Percentiles rank a stretch among this genome's conserved stretches.
These are phyloP conservation scores for Cacatua alba DNA, from an alignment of 2,113 vertebrate species.

Conservation along the genomic window DNA sequence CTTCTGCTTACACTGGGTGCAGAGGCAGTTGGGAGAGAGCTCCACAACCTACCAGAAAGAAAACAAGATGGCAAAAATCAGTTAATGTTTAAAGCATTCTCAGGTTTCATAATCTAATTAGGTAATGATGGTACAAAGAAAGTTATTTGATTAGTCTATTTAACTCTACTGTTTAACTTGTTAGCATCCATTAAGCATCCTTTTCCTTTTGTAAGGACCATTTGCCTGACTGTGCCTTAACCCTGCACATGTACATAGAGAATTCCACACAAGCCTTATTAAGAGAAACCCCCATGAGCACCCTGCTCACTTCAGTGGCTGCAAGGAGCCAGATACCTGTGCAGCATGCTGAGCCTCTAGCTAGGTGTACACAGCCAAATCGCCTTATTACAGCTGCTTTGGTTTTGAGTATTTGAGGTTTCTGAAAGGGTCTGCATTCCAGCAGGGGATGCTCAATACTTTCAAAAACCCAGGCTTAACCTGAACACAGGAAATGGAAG, in stretches of 20 bases:
- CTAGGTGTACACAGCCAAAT: rapidly evolving
- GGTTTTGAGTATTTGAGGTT: not conserved
- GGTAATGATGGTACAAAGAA: not conserved
- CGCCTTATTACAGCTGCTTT: not conserved
- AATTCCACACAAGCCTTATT: not conserved
- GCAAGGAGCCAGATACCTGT: not conserved
- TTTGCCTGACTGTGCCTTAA: not conserved
- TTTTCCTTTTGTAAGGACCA: not conserved
- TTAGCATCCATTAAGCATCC: not conserved
- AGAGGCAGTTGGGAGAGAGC: rapidly evolving
- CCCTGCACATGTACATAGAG: rapidly evolving
- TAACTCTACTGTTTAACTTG: not conserved
- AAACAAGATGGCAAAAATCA: not conserved
- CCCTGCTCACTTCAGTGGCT: rapidly evolving
- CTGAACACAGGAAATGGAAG: not conserved
- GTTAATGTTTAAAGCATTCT: not conserved
- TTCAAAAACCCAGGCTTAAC: not conserved
- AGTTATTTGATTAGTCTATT: not conserved
- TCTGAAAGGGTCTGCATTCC: not conserved
- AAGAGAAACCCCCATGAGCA: rapidly evolving
- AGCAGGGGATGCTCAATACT: slow-evolving; percentile 47
- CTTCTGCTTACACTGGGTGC: rapidly evolving
- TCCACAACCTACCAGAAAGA: not conserved
- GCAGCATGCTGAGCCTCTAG: too few species aligned
- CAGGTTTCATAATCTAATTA: not conserved